Evolutionary conservation across 2,113 vertebrate genomes (phyloP).

Genomic region (Eulacestoma nigropectus): DNA sequence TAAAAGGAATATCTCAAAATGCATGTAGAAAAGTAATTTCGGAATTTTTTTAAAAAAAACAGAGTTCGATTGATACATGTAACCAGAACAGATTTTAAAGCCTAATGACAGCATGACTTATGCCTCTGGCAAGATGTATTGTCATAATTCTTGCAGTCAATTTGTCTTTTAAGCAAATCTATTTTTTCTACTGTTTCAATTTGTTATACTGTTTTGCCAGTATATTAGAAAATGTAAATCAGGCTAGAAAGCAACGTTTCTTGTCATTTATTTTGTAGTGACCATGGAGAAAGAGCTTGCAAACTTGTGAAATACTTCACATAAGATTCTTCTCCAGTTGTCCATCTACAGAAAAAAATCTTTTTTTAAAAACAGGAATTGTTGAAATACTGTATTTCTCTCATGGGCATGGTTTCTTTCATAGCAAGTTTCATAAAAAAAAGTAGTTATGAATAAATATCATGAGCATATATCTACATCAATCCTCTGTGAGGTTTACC

Average conservation of each 20-base stretch:
- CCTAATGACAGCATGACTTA: neutral
- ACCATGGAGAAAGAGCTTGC: neutral
- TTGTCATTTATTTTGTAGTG: neutral
- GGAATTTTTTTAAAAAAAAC: neutral
- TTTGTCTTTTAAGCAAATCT: neutral
- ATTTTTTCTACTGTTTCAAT: no score
- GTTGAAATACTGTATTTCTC: neutral
- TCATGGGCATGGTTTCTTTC: neutral
- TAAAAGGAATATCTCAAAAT: neutral
- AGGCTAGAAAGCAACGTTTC: neutral
- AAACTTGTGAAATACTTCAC: neutral
- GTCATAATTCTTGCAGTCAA: neutral
- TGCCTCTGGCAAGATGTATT: neutral
- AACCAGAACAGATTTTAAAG: neutral
- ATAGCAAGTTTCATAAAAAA: neutral
- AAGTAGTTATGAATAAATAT: neutral
- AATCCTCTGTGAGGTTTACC: neutral
- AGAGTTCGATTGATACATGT: neutral
- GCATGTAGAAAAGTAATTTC: neutral
- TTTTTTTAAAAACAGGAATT: neutral
- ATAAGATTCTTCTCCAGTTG: neutral
- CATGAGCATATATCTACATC: neutral
- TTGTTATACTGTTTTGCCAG: neutral
- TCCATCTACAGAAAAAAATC: neutral
- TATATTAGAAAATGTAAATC: neutral